phyloP scores from a whole-genome alignment of 1,140 invertebrate genomes.

The Goniozus legneri region DNA sequence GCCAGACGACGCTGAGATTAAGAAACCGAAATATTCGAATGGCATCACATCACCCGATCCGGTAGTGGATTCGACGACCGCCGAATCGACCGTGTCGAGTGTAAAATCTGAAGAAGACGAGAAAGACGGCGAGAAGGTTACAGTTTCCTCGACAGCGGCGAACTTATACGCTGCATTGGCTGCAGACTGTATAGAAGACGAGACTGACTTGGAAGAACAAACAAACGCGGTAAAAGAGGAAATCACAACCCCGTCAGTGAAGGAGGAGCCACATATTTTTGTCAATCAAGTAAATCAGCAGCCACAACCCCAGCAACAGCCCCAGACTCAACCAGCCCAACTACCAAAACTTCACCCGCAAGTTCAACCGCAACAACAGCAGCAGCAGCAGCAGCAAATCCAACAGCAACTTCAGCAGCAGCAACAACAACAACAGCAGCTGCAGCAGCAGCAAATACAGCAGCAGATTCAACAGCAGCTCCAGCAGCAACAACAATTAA shows the following conservation, averaged over 20 bases:
- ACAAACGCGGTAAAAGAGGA: slow-evolving; percentile 21
- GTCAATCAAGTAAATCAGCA: slow-evolving; percentile 39
- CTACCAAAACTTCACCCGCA: slow-evolving; percentile 27
- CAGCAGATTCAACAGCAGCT: slow-evolving; percentile 37
- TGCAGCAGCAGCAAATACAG: slow-evolving; percentile 26
- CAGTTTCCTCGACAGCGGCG: slow-evolving; percentile 67
- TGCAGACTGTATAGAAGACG: slow-evolving; percentile 68
- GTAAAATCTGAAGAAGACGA: slow-evolving; percentile 53
- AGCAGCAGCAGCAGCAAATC: slow-evolving; percentile 9
- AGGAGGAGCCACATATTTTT: slow-evolving; percentile 33
- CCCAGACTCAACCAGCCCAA: slow-evolving; percentile 9
- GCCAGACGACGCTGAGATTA: slow-evolving; percentile 46
- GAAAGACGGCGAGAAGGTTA: slow-evolving; percentile 48
- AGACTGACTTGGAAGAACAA: slow-evolving; percentile 59
- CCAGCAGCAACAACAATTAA: slow-evolving; percentile 49
- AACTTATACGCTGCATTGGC: slow-evolving; percentile 69
- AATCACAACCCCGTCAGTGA: slow-evolving; percentile 31
- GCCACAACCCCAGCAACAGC: slow-evolving; percentile 19
- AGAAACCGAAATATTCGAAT: slow-evolving; percentile 56
- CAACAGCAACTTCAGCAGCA: slow-evolving; percentile 24
- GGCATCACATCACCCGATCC: slow-evolving; percentile 49
- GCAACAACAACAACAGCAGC: slow-evolving; percentile 45
- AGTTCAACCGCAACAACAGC: slow-evolving; percentile 15
- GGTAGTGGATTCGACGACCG: slow-evolving; percentile 45
- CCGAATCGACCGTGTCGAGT: slow-evolving; percentile 47